These are phyloP conservation scores for Chloroceryle amazona DNA, from an alignment of 2,797 vertebrate species.

Conservation along the genomic window DNA sequence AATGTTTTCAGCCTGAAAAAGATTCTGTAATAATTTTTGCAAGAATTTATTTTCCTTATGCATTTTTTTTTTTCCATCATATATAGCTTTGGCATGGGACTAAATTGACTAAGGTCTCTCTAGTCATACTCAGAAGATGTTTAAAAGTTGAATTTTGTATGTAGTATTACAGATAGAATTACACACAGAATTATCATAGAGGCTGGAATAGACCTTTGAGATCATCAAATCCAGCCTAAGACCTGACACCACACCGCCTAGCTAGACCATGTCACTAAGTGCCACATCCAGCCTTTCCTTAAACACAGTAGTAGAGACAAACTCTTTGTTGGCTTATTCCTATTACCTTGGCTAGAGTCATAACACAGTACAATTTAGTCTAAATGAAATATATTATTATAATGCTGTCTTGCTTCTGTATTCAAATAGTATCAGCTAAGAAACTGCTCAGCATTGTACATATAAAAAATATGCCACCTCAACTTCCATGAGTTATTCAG, in stretches of 20 bases:
- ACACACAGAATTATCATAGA: too few relatives aligned
- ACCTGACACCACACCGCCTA: too few relatives aligned
- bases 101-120: neutral
- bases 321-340: neutral
- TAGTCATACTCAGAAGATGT: neutral
- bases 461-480: neutral
- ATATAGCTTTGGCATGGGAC: neutral
- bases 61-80: neutral
- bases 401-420: neutral
- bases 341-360: neutral
- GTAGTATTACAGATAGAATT: too few relatives aligned
- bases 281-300: too few relatives aligned
- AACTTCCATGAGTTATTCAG: neutral
- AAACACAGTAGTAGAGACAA: neutral
- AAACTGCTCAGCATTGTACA: neutral
- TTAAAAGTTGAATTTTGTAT: neutral
- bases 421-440: neutral
- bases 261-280: too few relatives aligned
- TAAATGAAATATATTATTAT: neutral
- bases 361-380: rapidly evolving
- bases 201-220: too few relatives aligned
- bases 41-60: neutral
- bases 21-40: neutral
- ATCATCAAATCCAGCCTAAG: too few relatives aligned
- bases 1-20: neutral